Evolutionary conservation across 1,140 invertebrate genomes (phyloP), one percentile per base, ranked within the genome.

Genomic region (Drosophila kurseongensis): DNA sequence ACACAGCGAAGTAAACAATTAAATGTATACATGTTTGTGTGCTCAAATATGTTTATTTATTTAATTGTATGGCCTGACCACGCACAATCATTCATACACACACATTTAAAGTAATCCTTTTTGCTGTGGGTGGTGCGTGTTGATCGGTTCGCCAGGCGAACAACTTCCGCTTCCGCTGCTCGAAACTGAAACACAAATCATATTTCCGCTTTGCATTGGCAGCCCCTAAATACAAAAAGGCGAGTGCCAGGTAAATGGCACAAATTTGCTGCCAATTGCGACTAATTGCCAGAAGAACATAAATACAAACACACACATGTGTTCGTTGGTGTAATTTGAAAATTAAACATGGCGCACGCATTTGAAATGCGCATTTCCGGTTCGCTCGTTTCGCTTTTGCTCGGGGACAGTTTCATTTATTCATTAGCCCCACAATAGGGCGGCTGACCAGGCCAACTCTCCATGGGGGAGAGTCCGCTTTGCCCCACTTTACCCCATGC

Each of bases 131-230:
- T 10, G 14, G 35, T 38, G 47, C 13, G n/a, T 35, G 18, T 67
- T 36, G 13, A 36, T 67, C 44, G 41, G 18, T 60, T 67, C 52
- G 79, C 72, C 66, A 79, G 57, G 75, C 66, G 66, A 73, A 44
- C 84, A 89, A 89, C 72, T 83, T 88, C 83, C 79, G 83, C 13
- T 88, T 88, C 71, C 72, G 79, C 47, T 45, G 55, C 75, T 61
- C 58, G 13, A 61, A 75, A 35, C 68, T 50, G 57, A 60, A 81
- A 82, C 54, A 71, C 78, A 86, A 85, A 86, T 86, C 80, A 77
- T 63, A 86, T 82, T 86, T 85, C 69, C 82, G 65, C 13, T 67
- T 56, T 36, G 54, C 42, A 80, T 71, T 75, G 77, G 27, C 78
- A 72, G 62, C 5, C 16, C 47, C 60, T 35, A 54, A 67, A 68